Evolutionary conservation across 92 coral and sea anemone genomes (phyloP).

Genomic region (Siderastrea siderea): DNA sequence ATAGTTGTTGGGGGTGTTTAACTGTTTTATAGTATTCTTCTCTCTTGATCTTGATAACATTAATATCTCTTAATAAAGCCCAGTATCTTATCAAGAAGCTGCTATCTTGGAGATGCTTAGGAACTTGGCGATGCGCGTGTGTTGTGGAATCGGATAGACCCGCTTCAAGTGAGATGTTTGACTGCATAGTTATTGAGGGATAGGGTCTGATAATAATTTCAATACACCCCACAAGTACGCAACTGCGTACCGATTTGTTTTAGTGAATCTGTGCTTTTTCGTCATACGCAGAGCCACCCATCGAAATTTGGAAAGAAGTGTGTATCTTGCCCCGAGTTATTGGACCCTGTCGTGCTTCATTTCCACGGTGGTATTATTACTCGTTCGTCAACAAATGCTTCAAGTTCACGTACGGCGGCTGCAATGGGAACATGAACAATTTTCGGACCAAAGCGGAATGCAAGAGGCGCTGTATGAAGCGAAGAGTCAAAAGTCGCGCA

Average conservation of each 20-base stretch:
- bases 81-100: too few relatives aligned
- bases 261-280: slow-evolving; percentile 35
- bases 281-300: slow-evolving; percentile 27
- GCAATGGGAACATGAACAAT: slow-evolving; percentile 90
- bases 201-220: neutral
- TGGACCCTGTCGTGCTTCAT: slow-evolving; percentile 84
- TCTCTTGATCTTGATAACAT: too few relatives aligned
- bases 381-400: slow-evolving; percentile 71
- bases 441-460: slow-evolving; percentile 84
- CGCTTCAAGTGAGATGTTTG: too few relatives aligned
- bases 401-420: slow-evolving; percentile 88
- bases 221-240: neutral
- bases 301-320: slow-evolving; percentile 36
- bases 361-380: slow-evolving; percentile 91
- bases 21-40: neutral
- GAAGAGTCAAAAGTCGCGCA: slow-evolving; percentile 63
- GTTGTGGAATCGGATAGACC: too few relatives aligned
- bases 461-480: slow-evolving; percentile 77
- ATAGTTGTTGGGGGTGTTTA: neutral
- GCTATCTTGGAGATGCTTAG: too few relatives aligned
- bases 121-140: too few relatives aligned
- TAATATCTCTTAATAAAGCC: too few relatives aligned
- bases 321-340: slow-evolving; percentile 59
- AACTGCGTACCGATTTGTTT: slow-evolving; percentile 10
- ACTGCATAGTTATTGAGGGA: too few relatives aligned